Conservation (phyloP, 2,113 vertebrate genomes). For the Solenodon paradoxus region DNA sequence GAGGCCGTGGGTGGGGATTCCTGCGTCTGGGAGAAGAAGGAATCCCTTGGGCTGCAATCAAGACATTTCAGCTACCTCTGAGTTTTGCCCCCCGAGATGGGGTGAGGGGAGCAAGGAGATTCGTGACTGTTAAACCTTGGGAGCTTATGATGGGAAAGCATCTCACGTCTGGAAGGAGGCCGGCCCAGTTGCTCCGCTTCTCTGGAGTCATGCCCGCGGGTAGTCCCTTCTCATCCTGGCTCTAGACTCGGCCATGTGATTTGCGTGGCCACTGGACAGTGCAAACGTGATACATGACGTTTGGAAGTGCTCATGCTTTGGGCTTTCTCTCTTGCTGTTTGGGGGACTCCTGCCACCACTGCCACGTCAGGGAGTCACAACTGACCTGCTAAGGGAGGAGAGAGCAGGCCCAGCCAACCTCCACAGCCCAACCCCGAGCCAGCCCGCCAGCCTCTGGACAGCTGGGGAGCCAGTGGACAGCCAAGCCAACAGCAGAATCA, state of each 20-base stretch:
- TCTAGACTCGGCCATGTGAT: background rate
- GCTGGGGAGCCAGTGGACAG: background rate
- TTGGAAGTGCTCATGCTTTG: background rate
- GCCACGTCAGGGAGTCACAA: background rate
- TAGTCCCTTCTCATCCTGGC: background rate
- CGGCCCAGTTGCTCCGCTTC: background rate
- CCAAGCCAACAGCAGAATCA: background rate
- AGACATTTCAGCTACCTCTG: background rate
- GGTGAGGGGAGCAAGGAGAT: no score
- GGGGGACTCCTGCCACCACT: background rate
- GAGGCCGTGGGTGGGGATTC: background rate
- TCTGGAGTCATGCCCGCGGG: background rate
- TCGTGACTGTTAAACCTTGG: background rate
- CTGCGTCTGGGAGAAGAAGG: background rate
- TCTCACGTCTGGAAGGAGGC: background rate
- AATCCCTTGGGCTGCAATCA: background rate
- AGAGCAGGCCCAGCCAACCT: background rate
- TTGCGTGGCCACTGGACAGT: background rate
- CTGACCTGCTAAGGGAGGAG: background rate
- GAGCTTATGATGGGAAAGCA: background rate
- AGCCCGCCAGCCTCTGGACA: background rate
- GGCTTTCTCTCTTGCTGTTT: background rate
- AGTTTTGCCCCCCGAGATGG: background rate
- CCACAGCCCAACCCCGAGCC: background rate
- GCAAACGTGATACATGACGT: background rate